Evolutionary conservation across 1,140 invertebrate genomes (phyloP), one percentile per base, ranked within the genome.

Genomic region (Aphelenchoides besseyi): DNA sequence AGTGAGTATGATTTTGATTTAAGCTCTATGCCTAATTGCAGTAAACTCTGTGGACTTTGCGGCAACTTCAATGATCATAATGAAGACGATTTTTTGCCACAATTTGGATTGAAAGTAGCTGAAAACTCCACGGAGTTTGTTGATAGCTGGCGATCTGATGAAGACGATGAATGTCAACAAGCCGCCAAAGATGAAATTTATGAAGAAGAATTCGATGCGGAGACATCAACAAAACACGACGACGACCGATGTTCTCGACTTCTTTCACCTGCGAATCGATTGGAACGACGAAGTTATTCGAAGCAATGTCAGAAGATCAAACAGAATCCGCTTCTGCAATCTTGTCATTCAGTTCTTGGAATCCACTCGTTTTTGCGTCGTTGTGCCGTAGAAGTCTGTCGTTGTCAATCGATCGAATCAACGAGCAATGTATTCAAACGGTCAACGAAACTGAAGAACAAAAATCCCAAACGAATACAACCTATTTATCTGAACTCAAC

Each of bases 41-140:
- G 55, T 8, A 59, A 59, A 2, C 63, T 66, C 18, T 66, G 63
- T 32, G 63, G 63, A 2, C 63, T 66, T 2, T 66, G 63, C 32
- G 32, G 63, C 32, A 66, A 66, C 36, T 66, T 66, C 63, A 66
- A 66, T 32, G 63, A 29, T 1, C 26, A 32, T 3, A 16, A 26
- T 2, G 30, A 28, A 26, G 63, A 66, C 8, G 63, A 66, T 35
- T 32, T 36, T 16, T 30, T 33, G 32, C 63, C 63, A 37, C 63
- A 23, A 12, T 66, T 53, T 55, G 63, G 12, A 0, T 12, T 53
- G 1, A 37, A 37, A 0, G 32, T 37, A 37, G 29, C 48, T n/a
- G 12, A 12, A 2, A n/a, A 33, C 63, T 23, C 12, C 12, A 23
- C 12, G 12, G 16, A 32, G 3, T 66, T 66, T 32, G 36, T 66